A percentile compares a stretch with the other conserved stretches of the same genome.
These are phyloP conservation scores for Semaprochilodus insignis DNA, from an alignment of 2,797 vertebrate genomes.

Conservation along the genomic window DNA sequence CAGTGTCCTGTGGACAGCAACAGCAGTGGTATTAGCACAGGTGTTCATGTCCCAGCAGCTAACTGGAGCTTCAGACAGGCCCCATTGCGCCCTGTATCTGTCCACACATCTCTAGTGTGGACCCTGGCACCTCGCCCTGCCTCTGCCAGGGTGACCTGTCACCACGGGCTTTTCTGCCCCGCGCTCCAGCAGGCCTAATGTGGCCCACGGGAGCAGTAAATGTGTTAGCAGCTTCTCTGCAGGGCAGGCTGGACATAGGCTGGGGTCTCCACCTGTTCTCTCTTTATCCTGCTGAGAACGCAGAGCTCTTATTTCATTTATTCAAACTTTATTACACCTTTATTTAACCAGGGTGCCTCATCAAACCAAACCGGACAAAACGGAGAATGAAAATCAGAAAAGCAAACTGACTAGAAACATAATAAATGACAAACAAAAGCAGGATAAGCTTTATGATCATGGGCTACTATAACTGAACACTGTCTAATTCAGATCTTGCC, in stretches of 20 bases:
- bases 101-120: constrained; percentile 57
- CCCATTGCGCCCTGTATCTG: constrained; percentile 55
- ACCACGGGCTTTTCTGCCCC: constrained; percentile 71
- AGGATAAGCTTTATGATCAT: too few species aligned
- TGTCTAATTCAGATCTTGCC: too few species aligned
- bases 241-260: constrained; percentile 63
- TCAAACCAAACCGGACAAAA: neutral
- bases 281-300: constrained; percentile 14
- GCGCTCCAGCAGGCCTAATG: constrained; percentile 61
- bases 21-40: neutral
- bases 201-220: constrained; percentile 79
- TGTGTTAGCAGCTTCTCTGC: constrained; percentile 75
- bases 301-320: neutral
- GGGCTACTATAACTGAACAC: too few species aligned
- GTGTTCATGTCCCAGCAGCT: constrained; percentile 40
- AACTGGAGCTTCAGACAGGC: constrained; percentile 42
- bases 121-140: constrained; percentile 57
- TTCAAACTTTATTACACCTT: neutral
- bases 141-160: constrained; percentile 80
- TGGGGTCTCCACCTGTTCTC: constrained; percentile 75
- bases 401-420: neutral
- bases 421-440: too few species aligned
- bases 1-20: neutral
- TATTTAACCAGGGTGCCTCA: neutral
- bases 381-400: too few species aligned